Conservation (phyloP, 2,113 vertebrate genomes). For the Pangasianodon hypophthalmus region DNA sequence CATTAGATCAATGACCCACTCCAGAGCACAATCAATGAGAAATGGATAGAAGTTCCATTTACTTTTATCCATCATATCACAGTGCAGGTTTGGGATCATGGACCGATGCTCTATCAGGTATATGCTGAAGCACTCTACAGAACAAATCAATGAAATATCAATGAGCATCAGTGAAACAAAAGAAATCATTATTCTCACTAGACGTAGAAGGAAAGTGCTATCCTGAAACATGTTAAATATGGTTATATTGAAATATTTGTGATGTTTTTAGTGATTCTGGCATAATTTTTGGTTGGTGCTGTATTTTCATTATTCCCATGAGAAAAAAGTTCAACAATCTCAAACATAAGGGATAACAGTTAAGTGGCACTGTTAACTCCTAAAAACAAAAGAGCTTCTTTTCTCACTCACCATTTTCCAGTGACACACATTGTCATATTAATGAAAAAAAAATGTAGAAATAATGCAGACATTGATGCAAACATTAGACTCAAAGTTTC, state of each 20-base stretch:
- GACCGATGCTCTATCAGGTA: not conserved
- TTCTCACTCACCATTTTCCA: not conserved
- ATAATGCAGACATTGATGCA: not conserved
- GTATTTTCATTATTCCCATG: not conserved
- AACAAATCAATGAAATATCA: not conserved
- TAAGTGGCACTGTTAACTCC: not conserved
- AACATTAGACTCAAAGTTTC: not conserved
- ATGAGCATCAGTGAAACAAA: slow-evolving; percentile 8
- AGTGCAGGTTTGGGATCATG: not conserved
- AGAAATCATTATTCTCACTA: not conserved
- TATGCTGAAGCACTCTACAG: not conserved
- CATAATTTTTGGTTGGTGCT: not conserved
- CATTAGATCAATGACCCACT: slow-evolving; percentile 9
- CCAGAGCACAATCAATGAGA: not conserved
- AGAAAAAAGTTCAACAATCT: not conserved
- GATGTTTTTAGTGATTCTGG: not conserved
- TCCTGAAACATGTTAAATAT: not conserved
- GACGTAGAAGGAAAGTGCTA: not conserved
- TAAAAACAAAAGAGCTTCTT: not conserved
- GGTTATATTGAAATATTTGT: not conserved
- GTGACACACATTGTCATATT: not conserved
- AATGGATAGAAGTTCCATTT: not conserved
- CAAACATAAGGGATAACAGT: not conserved
- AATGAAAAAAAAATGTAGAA: not conserved
- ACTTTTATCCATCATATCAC: not conserved